Evolutionary conservation across 2,888 invertebrate species (phyloP).

Genomic region (Proisotoma minuta): DNA sequence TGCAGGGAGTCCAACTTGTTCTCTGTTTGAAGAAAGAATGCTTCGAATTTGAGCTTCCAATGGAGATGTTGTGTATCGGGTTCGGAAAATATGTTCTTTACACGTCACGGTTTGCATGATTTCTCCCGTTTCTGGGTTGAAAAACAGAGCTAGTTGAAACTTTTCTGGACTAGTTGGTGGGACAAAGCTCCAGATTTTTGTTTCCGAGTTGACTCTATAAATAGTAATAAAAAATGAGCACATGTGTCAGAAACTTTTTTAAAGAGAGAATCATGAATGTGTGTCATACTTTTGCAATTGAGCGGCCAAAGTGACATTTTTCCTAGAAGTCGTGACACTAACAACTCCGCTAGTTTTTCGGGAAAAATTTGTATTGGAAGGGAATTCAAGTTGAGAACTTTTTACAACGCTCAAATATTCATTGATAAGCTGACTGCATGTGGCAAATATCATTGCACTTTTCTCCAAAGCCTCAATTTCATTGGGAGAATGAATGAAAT

Average conservation of each 20-base stretch:
- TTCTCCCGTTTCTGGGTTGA: slow-evolving; percentile 1
- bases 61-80: not conserved
- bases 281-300: not conserved
- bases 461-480: slow-evolving; percentile 31
- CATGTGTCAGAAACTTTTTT: too few species aligned
- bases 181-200: not conserved
- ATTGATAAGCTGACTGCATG: slow-evolving; percentile 9
- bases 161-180: not conserved
- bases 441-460: slow-evolving; percentile 4
- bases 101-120: not conserved
- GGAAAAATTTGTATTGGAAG: not conserved
- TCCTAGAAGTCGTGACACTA: not conserved
- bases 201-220: too few species aligned
- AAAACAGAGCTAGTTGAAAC: not conserved
- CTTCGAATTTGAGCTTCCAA: not conserved
- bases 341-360: not conserved
- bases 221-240: too few species aligned
- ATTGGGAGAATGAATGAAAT: slow-evolving; percentile 28
- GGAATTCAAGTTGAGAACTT: not conserved
- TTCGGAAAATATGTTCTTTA: not conserved
- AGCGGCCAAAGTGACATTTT: not conserved
- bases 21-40: not conserved
- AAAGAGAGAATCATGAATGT: too few species aligned
- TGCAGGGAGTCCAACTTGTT: not conserved
- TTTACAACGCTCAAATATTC: slow-evolving; percentile 7